Evolutionary conservation across 2,888 invertebrate species (phyloP).

Genomic region (Anaspis maculata): DNA sequence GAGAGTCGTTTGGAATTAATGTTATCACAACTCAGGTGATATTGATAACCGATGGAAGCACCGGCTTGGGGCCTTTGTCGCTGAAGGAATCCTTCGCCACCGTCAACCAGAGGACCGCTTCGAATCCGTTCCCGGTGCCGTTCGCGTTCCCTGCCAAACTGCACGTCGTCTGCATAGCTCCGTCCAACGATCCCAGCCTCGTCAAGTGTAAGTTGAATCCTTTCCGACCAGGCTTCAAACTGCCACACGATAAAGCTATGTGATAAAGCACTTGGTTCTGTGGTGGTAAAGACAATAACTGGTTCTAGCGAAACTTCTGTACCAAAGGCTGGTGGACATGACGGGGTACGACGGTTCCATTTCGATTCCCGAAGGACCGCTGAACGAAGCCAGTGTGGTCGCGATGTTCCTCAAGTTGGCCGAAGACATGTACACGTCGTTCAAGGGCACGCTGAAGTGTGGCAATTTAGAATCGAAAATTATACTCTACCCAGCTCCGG

Average conservation of each 20-base stretch:
- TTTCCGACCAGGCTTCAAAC: too few species aligned
- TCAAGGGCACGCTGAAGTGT: slow-evolving; percentile 63
- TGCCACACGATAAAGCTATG: too few species aligned
- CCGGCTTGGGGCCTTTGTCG: slow-evolving; percentile 59
- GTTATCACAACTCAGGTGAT: slow-evolving; percentile 52
- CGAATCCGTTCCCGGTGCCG: slow-evolving; percentile 59
- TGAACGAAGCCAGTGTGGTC: slow-evolving; percentile 39
- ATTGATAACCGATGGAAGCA: slow-evolving; percentile 67
- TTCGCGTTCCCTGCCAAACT: slow-evolving; percentile 76
- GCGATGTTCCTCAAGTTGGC: slow-evolving; percentile 58
- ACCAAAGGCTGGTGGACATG: slow-evolving; percentile 72
- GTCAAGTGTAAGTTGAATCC: slow-evolving; percentile 40
- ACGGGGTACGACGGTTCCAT: slow-evolving; percentile 59
- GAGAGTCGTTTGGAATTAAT: too few species aligned
- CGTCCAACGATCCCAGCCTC: slow-evolving; percentile 53
- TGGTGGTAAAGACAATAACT: too few species aligned
- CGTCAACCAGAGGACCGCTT: slow-evolving; percentile 39
- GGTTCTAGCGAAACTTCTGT: slow-evolving; percentile 59
- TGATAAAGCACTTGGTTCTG: too few species aligned
- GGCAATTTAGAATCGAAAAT: slow-evolving; percentile 67
- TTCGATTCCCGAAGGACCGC: slow-evolving; percentile 48
- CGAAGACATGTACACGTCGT: slow-evolving; percentile 65
- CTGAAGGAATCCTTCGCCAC: slow-evolving; percentile 50
- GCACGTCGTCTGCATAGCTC: slow-evolving; percentile 62
- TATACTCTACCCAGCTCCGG: slow-evolving; percentile 65